A percentile compares a stretch with the other conserved stretches of the same genome.
Evolutionary conservation across 1,140 invertebrate genomes (phyloP).

Genomic region (Apocrypta bakeri): DNA sequence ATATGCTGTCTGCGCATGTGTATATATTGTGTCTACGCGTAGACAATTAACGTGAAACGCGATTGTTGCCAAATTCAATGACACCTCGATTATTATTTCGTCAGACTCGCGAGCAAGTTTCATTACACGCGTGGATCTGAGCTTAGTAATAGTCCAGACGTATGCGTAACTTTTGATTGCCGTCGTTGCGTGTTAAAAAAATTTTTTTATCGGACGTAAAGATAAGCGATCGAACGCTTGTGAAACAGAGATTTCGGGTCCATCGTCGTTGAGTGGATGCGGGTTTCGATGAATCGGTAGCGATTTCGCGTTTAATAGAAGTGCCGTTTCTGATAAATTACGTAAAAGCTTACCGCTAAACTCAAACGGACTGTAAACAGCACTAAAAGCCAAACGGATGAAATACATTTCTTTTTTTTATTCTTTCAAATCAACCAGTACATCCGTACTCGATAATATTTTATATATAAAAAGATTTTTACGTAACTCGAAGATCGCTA

Average conservation of each 20-base stretch:
- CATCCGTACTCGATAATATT: not conserved
- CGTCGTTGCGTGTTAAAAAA: not conserved
- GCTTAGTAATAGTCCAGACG: too few species aligned
- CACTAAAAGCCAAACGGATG: too few species aligned
- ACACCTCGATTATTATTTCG: slow-evolving; percentile 12
- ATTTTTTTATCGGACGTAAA: slow-evolving; percentile 1
- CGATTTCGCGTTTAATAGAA: not conserved
- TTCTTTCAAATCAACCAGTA: too few species aligned
- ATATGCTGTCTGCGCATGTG: too few species aligned
- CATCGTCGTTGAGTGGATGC: not conserved
- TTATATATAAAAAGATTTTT: not conserved
- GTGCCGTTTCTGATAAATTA: too few species aligned
- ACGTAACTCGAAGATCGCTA: too few species aligned
- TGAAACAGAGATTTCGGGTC: not conserved
- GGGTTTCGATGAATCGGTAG: too few species aligned
- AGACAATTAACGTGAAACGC: not conserved
- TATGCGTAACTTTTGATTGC: not conserved
- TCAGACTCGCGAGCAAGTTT: not conserved
- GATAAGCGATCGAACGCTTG: not conserved
- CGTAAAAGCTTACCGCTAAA: too few species aligned
- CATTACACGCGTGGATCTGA: too few species aligned
- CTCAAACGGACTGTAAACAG: too few species aligned
- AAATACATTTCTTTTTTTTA: too few species aligned
- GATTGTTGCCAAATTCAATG: slow-evolving; percentile 28
- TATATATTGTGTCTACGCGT: not conserved